phyloP scores from a whole-genome alignment of 2,888 invertebrate genomes.

The Clunio marinus region DNA sequence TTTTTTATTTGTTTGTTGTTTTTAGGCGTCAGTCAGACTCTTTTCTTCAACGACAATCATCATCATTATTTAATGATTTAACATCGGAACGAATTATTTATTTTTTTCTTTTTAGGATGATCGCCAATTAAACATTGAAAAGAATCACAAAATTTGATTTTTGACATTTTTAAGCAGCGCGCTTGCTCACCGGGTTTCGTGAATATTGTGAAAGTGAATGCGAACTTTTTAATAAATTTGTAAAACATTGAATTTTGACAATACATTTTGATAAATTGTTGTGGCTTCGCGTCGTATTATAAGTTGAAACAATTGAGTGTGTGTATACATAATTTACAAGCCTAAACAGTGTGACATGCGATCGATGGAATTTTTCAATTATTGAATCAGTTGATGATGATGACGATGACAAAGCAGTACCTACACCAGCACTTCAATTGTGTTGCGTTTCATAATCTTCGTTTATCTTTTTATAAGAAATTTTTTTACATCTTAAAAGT shows the following conservation, averaged over 20 bases:
- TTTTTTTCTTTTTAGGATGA: too few species aligned
- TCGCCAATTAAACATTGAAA: too few species aligned
- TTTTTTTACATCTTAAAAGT: not conserved
- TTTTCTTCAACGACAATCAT: too few species aligned
- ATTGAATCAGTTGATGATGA: slow-evolving; percentile 7
- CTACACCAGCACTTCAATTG: not conserved
- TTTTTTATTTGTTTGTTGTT: too few species aligned
- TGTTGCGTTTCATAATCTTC: slow-evolving; percentile 3
- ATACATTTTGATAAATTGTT: slow-evolving; percentile 18
- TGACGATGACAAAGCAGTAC: slow-evolving; percentile 10
- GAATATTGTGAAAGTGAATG: too few species aligned
- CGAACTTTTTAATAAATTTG: slow-evolving; percentile 2
- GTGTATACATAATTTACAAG: not conserved
- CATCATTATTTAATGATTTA: too few species aligned
- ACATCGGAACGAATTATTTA: too few species aligned
- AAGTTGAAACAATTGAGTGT: not conserved
- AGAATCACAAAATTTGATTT: too few species aligned
- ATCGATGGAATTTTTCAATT: slow-evolving; percentile 29
- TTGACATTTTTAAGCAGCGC: too few species aligned
- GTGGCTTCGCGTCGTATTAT: not conserved
- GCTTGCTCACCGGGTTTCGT: too few species aligned
- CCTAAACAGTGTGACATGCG: not conserved
- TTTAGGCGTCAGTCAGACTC: too few species aligned
- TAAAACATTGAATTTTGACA: not conserved
- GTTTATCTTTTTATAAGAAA: not conserved